phyloP scores from a whole-genome alignment of 2,113 vertebrate species.

The Piaya cayana region DNA sequence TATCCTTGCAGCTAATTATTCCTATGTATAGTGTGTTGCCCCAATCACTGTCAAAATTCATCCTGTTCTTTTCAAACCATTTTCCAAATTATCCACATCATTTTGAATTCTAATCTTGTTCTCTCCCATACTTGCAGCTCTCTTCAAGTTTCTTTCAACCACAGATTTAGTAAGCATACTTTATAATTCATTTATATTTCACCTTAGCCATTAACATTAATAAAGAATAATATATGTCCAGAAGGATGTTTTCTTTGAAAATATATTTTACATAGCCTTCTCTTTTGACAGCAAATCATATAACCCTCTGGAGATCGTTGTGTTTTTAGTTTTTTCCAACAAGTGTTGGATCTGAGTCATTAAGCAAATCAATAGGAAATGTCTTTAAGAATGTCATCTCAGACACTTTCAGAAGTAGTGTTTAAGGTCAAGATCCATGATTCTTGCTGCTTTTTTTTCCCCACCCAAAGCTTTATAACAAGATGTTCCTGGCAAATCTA shows the following conservation, averaged over 20 bases:
- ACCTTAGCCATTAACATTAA: neutral
- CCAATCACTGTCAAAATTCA: neutral
- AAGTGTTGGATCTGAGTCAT: neutral
- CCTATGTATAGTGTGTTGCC: accelerated
- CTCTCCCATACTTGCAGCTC: neutral
- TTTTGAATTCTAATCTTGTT: neutral
- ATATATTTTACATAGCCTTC: neutral
- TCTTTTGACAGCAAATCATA: neutral
- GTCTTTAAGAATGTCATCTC: neutral
- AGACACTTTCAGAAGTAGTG: neutral
- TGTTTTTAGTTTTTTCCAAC: too few species aligned
- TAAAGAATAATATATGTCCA: neutral
- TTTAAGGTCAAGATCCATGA: neutral
- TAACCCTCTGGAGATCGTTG: neutral
- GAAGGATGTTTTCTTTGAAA: neutral
- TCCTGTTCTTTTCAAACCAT: neutral
- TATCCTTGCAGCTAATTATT: neutral
- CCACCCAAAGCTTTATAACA: neutral
- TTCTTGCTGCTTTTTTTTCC: neutral
- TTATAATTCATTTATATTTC: neutral
- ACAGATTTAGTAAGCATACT: neutral
- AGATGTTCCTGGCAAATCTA: neutral
- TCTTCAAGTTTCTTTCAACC: neutral
- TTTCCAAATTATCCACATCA: neutral
- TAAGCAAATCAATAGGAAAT: neutral